Evolutionary conservation across 2,888 invertebrate species (phyloP).

Genomic region (Microplitis manilae): DNA sequence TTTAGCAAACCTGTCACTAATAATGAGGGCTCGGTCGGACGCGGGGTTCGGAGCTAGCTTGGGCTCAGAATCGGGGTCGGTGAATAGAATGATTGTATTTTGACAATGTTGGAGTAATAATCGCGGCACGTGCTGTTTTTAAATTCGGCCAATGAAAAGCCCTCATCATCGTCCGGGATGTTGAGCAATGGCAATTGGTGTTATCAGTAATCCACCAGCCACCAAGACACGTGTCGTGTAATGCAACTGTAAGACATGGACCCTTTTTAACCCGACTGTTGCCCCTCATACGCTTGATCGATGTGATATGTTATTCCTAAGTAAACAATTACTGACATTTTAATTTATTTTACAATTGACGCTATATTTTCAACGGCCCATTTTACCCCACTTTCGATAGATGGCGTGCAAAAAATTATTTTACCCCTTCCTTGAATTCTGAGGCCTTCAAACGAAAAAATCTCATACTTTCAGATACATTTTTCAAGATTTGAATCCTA

Average conservation of each 20-base stretch:
- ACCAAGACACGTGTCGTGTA: conserved; percentile 59
- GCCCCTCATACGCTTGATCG: conserved; percentile 45
- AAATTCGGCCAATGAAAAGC: neutral
- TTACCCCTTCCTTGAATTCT: too few relatives aligned
- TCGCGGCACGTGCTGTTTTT: neutral
- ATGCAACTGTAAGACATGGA: neutral
- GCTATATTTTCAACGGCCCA: neutral
- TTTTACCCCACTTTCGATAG: neutral
- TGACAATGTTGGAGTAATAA: conserved; percentile 1
- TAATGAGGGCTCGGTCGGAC: neutral
- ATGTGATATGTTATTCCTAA: conserved; percentile 68
- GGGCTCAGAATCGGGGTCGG: neutral
- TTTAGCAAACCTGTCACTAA: neutral
- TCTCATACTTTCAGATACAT: too few relatives aligned
- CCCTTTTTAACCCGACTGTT: conserved; percentile 16
- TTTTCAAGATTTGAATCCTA: too few relatives aligned
- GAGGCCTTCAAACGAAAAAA: too few relatives aligned
- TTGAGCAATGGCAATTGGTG: conserved; percentile 66
- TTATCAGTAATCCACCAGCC: conserved; percentile 65
- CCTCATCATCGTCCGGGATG: neutral
- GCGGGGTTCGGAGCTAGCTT: too few relatives aligned
- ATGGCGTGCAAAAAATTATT: neutral
- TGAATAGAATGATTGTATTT: neutral
- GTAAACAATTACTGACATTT: neutral
- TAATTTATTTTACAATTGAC: conserved; percentile 69